Base-by-base conservation (phyloP, 2,888 invertebrate genomes). In the Chirona hameri region DNA sequence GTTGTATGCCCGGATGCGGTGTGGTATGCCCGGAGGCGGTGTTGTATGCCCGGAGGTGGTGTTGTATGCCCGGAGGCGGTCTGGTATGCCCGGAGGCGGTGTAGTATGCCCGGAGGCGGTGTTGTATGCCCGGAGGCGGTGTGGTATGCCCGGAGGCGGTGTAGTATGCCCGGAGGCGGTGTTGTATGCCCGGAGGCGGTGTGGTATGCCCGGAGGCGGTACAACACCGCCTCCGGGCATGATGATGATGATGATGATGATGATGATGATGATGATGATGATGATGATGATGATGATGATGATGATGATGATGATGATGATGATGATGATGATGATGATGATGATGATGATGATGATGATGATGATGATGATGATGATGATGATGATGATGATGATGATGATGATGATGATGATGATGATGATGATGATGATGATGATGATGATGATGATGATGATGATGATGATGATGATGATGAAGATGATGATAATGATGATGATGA, bases 271-370 rank as follows among this genome's bases (percentile, higher is more conserved):
- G 65, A 65, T 65, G n/a, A 65, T 65, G 65, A 65, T 65, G 65
- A 65, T 65, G n/a, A 65, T 65, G 65, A 65, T 65, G 65, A 65
- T 65, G n/a, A 65, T 65, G 65, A 65, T 65, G 65, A 65, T 65
- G n/a, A 65, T 65, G 65, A 65, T 65, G 65, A 65, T 65, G n/a
- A 65, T 65, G 65, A 65, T 65, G 65, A 65, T 65, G n/a, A 65
- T 65, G 65, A 65, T 65, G 65, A 65, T 65, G n/a, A 65, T 65
- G 48, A 81, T 81, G 48, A 57, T 81, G 24, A 27, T 81, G 24
- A 81, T 81, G 65, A 65, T 65, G 65, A 65, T 65, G n/a, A 65
- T 65, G 18, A 65, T 65, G 65, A 65, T 65, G n/a, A 65, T 65
- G 65, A 65, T 65, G 65, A 65, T 65, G 24, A 55, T 55, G n/a